Percentiles rank a stretch among this genome's conserved stretches.
phyloP scores from a whole-genome alignment of 2,888 invertebrate genomes.

The Cephus sareptanus region DNA sequence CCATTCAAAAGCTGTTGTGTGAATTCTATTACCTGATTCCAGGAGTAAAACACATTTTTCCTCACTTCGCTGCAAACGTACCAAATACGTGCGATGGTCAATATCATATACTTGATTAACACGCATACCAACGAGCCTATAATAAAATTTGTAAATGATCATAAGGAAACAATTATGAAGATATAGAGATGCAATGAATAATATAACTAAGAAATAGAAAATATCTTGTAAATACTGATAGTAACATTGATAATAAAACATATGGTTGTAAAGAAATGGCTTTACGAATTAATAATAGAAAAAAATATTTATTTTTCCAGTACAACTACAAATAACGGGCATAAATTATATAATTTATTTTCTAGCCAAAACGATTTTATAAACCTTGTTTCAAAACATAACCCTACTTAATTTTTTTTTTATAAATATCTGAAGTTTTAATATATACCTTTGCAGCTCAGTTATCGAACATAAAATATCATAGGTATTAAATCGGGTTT shows the following conservation, averaged over 20 bases:
- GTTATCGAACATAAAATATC: conserved; percentile 91
- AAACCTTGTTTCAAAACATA: neutral
- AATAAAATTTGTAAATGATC: conserved; percentile 26
- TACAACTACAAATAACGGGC: too few species aligned
- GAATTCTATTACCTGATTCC: conserved; percentile 95
- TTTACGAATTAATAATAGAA: too few species aligned
- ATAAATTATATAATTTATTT: too few species aligned
- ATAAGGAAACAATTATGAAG: conserved; percentile 22
- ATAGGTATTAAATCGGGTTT: conserved; percentile 91
- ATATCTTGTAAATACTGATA: conserved; percentile 28
- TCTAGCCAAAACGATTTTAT: neutral
- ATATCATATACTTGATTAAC: conserved; percentile 98
- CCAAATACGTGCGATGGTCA: conserved; percentile 95
- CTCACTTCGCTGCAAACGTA: conserved; percentile 86
- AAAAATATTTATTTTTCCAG: too few species aligned
- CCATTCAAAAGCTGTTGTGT: conserved; percentile 97
- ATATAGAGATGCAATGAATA: conserved; percentile 1
- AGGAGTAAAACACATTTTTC: conserved; percentile 88
- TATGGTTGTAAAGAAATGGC: too few species aligned
- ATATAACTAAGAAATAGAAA: neutral
- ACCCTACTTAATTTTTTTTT: neutral
- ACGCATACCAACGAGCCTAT: conserved; percentile 87
- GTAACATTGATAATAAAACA: conserved; percentile 16
- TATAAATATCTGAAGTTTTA: too few species aligned
- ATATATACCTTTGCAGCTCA: conserved; percentile 83